Conservation (phyloP, 2,113 vertebrate genomes). For the Chaetura pelagica region DNA sequence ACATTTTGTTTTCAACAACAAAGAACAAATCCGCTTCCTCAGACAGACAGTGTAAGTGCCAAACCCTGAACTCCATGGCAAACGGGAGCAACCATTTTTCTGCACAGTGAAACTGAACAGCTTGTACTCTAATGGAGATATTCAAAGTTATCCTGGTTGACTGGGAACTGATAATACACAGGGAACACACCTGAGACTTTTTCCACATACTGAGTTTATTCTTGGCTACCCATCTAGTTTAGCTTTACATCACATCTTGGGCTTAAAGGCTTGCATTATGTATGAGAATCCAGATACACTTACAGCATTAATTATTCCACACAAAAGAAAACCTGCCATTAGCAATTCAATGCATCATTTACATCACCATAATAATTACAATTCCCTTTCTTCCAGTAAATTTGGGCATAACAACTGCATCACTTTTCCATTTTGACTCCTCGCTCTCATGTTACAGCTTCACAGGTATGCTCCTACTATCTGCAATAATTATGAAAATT, state of each 20-base stretch:
- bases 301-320: constrained; percentile 73
- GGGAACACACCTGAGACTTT: constrained; percentile 43
- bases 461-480: not conserved
- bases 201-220: constrained; percentile 47
- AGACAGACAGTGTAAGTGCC: not conserved
- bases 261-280: constrained; percentile 76
- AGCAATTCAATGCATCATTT: constrained; percentile 78
- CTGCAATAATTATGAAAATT: constrained; percentile 35
- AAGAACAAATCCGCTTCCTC: not conserved
- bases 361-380: constrained; percentile 3
- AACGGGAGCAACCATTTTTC: not conserved
- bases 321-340: constrained; percentile 76
- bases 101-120: not conserved
- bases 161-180: not conserved
- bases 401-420: constrained; percentile 13
- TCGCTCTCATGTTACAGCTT: not conserved
- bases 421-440: not conserved
- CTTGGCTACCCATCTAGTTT: constrained; percentile 28
- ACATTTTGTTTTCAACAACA: not conserved
- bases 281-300: constrained; percentile 78
- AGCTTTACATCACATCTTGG: constrained; percentile 42
- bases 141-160: not conserved
- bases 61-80: not conserved
- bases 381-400: constrained; percentile 18
- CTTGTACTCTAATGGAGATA: not conserved